These are phyloP conservation scores for Phymanthus crucifer DNA, from an alignment of 92 coral and sea anemone species.

Conservation along the genomic window DNA sequence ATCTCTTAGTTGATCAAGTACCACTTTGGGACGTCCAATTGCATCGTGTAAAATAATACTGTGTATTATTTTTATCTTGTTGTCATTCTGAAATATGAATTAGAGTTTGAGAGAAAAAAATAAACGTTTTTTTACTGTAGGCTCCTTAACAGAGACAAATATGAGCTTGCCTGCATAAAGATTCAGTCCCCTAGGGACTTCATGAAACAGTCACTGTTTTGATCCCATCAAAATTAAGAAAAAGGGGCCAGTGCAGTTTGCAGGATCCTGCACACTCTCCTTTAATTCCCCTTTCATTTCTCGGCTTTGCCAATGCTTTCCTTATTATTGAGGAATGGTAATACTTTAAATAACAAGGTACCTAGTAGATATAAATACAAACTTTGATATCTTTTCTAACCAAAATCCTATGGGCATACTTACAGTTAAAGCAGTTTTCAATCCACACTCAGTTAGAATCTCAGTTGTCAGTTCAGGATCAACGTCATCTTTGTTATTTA, in stretches of 20 bases:
- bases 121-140: not conserved
- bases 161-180: not conserved
- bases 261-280: not conserved
- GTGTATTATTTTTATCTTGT: slow-evolving; percentile 40
- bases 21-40: slow-evolving; percentile 24
- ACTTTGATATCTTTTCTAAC: not conserved
- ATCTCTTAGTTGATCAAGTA: slow-evolving; percentile 53
- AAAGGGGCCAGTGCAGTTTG: not conserved
- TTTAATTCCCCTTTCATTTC: not conserved
- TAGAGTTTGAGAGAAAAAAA: not conserved
- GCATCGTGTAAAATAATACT: slow-evolving; percentile 36
- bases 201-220: not conserved
- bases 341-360: not conserved
- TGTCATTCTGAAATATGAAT: slow-evolving; percentile 36
- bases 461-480: slow-evolving; percentile 18
- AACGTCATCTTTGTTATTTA: slow-evolving; percentile 15
- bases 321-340: slow-evolving; percentile 7
- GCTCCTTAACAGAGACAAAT: not conserved
- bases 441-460: slow-evolving; percentile 57
- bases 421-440: slow-evolving; percentile 49
- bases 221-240: not conserved
- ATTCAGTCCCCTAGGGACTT: not conserved
- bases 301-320: not conserved
- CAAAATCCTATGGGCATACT: slow-evolving; percentile 5
- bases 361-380: not conserved